Evolutionary conservation across 2,888 invertebrate genomes (phyloP).

Genomic region (Caradrina clavipalpis): DNA sequence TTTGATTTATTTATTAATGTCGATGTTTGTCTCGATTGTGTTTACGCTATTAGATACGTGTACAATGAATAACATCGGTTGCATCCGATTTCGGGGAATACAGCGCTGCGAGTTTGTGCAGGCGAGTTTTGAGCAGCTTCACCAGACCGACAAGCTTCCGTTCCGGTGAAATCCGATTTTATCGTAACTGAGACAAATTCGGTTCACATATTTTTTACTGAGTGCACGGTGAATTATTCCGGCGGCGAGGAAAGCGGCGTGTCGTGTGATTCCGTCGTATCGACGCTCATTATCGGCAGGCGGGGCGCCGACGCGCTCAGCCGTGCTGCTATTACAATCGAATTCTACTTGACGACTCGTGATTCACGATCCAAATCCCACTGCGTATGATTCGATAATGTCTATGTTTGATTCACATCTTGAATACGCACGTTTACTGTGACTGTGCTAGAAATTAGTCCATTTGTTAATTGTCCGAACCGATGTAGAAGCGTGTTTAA

Average conservation of each 20-base stretch:
- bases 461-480: constrained; percentile 3
- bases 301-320: constrained; percentile 75
- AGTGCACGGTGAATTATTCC: constrained; percentile 76
- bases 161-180: constrained; percentile 71
- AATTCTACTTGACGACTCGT: constrained; percentile 84
- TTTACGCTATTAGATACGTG: constrained; percentile 13
- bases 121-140: constrained; percentile 48
- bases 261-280: constrained; percentile 79
- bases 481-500: background rate
- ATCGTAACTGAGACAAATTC: constrained; percentile 74
- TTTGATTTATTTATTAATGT: constrained; percentile 3
- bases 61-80: constrained; percentile 48
- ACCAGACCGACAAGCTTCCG: constrained; percentile 66
- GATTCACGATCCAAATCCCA: constrained; percentile 82
- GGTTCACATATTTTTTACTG: constrained; percentile 81
- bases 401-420: constrained; percentile 52
- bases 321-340: constrained; percentile 83
- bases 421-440: constrained; percentile 47
- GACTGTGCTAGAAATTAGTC: constrained; percentile 8
- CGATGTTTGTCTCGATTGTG: constrained; percentile 4
- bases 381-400: constrained; percentile 75
- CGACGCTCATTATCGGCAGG: constrained; percentile 81
- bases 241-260: constrained; percentile 67
- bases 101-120: constrained; percentile 17
- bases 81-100: constrained; percentile 41